Evolutionary conservation across 2,113 vertebrate genomes (phyloP).

Genomic region (Triplophysa siluroides): DNA sequence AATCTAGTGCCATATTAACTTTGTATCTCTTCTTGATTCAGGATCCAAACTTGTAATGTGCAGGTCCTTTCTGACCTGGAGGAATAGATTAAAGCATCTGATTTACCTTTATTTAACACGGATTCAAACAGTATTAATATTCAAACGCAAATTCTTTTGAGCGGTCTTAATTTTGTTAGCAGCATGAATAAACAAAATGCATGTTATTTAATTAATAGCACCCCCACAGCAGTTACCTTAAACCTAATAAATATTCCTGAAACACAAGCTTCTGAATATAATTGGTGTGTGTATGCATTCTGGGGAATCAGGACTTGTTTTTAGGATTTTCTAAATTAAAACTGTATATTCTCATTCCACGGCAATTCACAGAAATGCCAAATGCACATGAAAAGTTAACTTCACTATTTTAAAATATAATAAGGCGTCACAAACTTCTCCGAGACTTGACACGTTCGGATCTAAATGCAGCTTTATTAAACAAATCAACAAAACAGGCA

Average conservation of each 20-base stretch:
- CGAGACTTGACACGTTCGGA: too few species aligned
- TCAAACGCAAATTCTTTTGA: too few species aligned
- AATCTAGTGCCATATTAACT: constrained; percentile 51
- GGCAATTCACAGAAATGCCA: too few species aligned
- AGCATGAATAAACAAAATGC: not conserved
- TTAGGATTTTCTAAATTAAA: constrained; percentile 9
- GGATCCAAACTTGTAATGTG: constrained; percentile 44
- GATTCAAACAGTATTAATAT: too few species aligned
- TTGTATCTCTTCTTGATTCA: constrained; percentile 45
- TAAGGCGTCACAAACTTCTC: too few species aligned
- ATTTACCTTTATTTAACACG: not conserved
- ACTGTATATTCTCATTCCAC: constrained; percentile 7
- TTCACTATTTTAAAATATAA: too few species aligned
- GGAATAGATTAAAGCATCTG: constrained; percentile 32
- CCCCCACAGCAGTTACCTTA: not conserved
- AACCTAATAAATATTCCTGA: not conserved
- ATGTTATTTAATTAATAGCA: not conserved
- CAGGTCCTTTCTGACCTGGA: constrained; percentile 41
- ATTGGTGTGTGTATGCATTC: constrained; percentile 10
- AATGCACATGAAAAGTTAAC: too few species aligned
- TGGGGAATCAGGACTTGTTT: constrained; percentile 9
- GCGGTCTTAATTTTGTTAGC: not conserved
- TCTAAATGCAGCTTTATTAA: too few species aligned
- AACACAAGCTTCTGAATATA: not conserved
- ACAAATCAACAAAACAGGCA: too few species aligned